Conservation (phyloP, 2,888 invertebrate species). For the Dasysyrphus tricinctus region DNA sequence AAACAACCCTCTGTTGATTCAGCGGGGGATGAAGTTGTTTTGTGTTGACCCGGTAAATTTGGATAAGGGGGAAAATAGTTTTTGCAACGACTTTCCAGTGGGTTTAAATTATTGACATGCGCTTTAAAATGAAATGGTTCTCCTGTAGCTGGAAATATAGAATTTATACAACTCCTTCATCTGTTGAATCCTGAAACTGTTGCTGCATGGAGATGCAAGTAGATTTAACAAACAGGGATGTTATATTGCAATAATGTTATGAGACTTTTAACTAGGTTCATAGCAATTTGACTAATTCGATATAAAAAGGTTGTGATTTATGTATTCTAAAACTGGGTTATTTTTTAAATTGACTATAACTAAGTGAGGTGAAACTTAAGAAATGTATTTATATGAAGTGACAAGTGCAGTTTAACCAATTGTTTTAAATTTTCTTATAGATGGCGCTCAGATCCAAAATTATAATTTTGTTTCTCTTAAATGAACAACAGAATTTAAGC, state of each 20-base stretch:
- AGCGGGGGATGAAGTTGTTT: conserved; percentile 50
- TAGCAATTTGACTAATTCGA: too few relatives aligned
- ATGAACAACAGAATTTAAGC: too few relatives aligned
- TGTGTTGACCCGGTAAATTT: conserved; percentile 61
- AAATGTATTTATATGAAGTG: too few relatives aligned
- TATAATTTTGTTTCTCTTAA: too few relatives aligned
- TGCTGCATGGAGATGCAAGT: conserved; percentile 42
- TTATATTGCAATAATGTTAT: neutral
- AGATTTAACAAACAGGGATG: neutral
- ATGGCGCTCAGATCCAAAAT: too few relatives aligned
- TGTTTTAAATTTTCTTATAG: too few relatives aligned
- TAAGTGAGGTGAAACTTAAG: too few relatives aligned
- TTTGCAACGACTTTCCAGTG: neutral
- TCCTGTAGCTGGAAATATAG: conserved; percentile 26
- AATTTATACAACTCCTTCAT: conserved; percentile 40
- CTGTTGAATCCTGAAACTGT: conserved; percentile 70
- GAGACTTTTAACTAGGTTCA: too few relatives aligned
- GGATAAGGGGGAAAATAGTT: conserved; percentile 61
- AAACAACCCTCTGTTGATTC: conserved; percentile 76
- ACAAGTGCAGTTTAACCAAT: too few relatives aligned
- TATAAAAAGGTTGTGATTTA: too few relatives aligned
- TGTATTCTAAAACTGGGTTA: too few relatives aligned
- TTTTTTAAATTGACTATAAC: too few relatives aligned
- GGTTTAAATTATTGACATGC: conserved; percentile 35
- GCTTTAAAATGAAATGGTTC: neutral